A percentile compares a stretch with the other conserved stretches of the same genome.
Evolutionary conservation across 2,797 vertebrate species (phyloP).

Genomic region (Ptychobarbus kaznakovi): DNA sequence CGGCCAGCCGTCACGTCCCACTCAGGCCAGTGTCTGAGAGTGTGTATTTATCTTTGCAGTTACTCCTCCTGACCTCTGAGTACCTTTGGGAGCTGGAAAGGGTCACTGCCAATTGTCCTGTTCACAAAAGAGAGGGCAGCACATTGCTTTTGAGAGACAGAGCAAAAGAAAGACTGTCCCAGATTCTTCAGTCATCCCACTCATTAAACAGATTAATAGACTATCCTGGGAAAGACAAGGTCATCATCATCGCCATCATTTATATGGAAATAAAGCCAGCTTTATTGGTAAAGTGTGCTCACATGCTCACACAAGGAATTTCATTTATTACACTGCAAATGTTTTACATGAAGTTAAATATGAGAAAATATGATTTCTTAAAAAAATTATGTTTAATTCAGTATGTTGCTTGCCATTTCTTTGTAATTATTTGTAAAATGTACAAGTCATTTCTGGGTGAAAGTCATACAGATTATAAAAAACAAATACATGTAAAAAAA

Average conservation of each 20-base stretch:
- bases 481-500: neutral
- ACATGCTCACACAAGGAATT: neutral
- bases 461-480: neutral
- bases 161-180: constrained; percentile 22
- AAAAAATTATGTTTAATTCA: neutral
- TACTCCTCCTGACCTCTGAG: constrained; percentile 67
- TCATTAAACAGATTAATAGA: constrained; percentile 47
- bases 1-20: constrained; percentile 3
- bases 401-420: neutral
- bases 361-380: neutral
- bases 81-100: constrained; percentile 64
- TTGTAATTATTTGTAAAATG: neutral
- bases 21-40: constrained; percentile 24
- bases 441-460: neutral
- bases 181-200: constrained; percentile 26
- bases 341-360: neutral
- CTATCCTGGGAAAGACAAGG: constrained; percentile 29
- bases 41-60: constrained; percentile 43
- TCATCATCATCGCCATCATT: constrained; percentile 66
- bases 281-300: neutral
- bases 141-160: constrained; percentile 40
- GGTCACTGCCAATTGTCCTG: constrained; percentile 72
- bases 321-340: neutral
- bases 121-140: constrained; percentile 62
- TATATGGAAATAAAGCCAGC: neutral